Evolutionary conservation across 1,140 invertebrate species (phyloP).

Genomic region (Nomia melanderi): DNA sequence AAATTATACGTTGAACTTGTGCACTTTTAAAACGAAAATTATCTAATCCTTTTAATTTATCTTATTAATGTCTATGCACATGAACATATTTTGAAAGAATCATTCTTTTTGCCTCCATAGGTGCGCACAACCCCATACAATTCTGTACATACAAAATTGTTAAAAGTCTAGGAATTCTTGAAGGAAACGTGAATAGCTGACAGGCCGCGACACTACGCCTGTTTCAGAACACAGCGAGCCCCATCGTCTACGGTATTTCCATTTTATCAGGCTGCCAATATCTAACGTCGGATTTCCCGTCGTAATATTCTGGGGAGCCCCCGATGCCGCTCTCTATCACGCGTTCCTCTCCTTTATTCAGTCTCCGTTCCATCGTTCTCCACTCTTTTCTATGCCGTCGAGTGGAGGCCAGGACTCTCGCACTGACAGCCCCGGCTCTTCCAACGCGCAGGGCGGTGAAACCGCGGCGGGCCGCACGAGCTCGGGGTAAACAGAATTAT

Average conservation of each 20-base stretch:
- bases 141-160: too few relatives aligned
- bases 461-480: neutral
- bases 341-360: conserved; percentile 11
- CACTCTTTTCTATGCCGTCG: neutral
- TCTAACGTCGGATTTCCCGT: conserved; percentile 56
- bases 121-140: too few relatives aligned
- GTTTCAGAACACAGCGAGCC: neutral
- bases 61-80: too few relatives aligned
- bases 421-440: neutral
- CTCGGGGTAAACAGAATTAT: conserved; percentile 20
- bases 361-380: neutral
- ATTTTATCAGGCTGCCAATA: conserved; percentile 61
- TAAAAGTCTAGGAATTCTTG: too few relatives aligned
- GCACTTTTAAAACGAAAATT: too few relatives aligned
- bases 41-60: too few relatives aligned
- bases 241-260: conserved; percentile 55
- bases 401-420: neutral
- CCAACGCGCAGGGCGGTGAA: neutral
- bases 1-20: too few relatives aligned
- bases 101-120: too few relatives aligned
- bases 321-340: conserved; percentile 3
- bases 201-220: neutral
- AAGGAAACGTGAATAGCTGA: neutral
- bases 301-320: conserved; percentile 42
- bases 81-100: too few relatives aligned